Base-by-base conservation (phyloP, 2,113 vertebrate genomes). In the Otis tarda region DNA sequence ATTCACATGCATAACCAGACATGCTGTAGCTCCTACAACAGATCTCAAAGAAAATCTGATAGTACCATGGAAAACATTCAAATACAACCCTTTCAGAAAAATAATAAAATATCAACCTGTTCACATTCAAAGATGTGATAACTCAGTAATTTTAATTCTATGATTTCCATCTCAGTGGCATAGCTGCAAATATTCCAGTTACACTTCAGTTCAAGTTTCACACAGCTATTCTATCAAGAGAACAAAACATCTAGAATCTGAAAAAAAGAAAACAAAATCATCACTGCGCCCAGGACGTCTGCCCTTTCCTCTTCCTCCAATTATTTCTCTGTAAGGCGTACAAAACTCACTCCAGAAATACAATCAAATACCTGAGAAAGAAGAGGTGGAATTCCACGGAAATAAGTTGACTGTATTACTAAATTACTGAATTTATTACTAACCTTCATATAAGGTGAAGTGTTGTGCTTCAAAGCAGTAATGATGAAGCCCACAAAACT, bases 261-360 rank as follows among this genome's bases (percentile, higher is more conserved):
- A 73, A 76, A 85, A 57, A 86, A 80, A 31, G 5, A 24, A 55
- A 67, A 74, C 24, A 27, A 83, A 91, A 84, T 61, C 52, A 70
- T 80, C 76, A 56, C 31, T 61, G 31, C 19, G 47, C 33, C 16
- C 3, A 3, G 74, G 60, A 78, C 6, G 3, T 64, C 80, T 93
- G 77, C 53, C 49, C 41, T 81, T 87, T 92, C 76, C 87, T 85
- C 67, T 89, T 93, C 89, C 91, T 93, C 37, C 89, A 80, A 85
- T 95, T 96, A 96, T 47, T 84, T 41, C 55, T 39, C 41, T 9
- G 14, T 37, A 77, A 75, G 14, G 53, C 57, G 76, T 22, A 87
- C 9, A 82, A 92, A 90, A 63, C 6, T 82, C 49, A 57, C 28
- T 60, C 43, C 20, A 91, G 59, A 83, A 77, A 4, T 7, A 87